Percentiles rank a stretch among this genome's conserved stretches.
phyloP scores from a whole-genome alignment of 1,140 invertebrate genomes.

The Cotesia vestalis region DNA sequence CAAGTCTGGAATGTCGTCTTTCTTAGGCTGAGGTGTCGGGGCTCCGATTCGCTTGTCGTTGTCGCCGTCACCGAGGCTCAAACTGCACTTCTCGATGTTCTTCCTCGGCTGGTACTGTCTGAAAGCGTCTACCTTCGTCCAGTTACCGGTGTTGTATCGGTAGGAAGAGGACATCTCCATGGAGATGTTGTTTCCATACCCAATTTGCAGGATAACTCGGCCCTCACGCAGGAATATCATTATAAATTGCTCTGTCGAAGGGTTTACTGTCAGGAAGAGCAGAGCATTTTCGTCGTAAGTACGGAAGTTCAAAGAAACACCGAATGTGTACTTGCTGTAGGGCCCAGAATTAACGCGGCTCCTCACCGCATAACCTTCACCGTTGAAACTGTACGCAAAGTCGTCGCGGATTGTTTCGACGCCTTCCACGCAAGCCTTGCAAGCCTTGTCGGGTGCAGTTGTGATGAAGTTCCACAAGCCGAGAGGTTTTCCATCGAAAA shows the following conservation, averaged over 20 bases:
- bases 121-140: conserved; percentile 78
- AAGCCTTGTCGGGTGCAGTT: conserved; percentile 72
- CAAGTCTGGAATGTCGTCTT: conserved; percentile 73
- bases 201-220: conserved; percentile 78
- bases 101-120: conserved; percentile 62
- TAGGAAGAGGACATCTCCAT: conserved; percentile 75
- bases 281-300: conserved; percentile 90
- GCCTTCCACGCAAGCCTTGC: conserved; percentile 79
- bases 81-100: conserved; percentile 61
- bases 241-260: conserved; percentile 77
- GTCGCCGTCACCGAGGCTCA: conserved; percentile 77
- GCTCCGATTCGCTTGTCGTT: conserved; percentile 75
- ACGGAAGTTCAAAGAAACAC: conserved; percentile 81
- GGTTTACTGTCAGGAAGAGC: conserved; percentile 83
- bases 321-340: conserved; percentile 78
- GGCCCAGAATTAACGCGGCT: conserved; percentile 69
- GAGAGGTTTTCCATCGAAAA: conserved; percentile 78
- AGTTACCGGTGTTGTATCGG: conserved; percentile 84
- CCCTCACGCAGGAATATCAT: conserved; percentile 81
- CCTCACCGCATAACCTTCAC: conserved; percentile 80
- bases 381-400: conserved; percentile 75
- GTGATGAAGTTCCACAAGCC: conserved; percentile 89
- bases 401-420: conserved; percentile 67
- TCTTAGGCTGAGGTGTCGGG: conserved; percentile 69
- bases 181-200: conserved; percentile 72